phyloP scores from a whole-genome alignment of 53 echinoderm and acorn worm genomes.

The Holothuria leucospilota region DNA sequence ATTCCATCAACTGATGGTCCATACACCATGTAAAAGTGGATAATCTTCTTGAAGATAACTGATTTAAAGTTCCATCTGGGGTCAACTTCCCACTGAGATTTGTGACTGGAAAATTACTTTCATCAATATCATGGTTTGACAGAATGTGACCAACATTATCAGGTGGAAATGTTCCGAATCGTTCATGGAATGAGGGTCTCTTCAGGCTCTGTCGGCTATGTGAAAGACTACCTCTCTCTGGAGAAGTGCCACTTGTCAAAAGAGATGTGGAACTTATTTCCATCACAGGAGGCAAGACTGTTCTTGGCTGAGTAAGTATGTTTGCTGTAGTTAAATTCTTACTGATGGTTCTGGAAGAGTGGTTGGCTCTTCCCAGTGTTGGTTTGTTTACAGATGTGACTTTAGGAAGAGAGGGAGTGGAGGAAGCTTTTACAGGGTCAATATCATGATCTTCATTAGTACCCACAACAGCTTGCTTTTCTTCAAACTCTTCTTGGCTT shows the following conservation, averaged over 20 bases:
- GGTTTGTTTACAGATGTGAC: too few relatives aligned
- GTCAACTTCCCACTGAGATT: not conserved
- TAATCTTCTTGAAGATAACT: conserved; percentile 59
- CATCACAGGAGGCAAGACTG: conserved; percentile 17
- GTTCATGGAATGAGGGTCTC: not conserved
- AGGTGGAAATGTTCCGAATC: conserved; percentile 35
- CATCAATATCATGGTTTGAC: too few relatives aligned
- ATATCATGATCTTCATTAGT: too few relatives aligned
- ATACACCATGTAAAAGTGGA: conserved; percentile 86
- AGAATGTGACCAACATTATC: not conserved
- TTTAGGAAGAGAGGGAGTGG: too few relatives aligned
- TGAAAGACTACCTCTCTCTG: not conserved
- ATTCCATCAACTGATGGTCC: conserved; percentile 62
- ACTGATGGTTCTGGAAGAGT: too few relatives aligned
- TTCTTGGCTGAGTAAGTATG: not conserved
- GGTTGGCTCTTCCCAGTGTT: too few relatives aligned
- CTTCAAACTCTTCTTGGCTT: too few relatives aligned
- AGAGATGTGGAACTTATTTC: conserved; percentile 8
- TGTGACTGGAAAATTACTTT: not conserved
- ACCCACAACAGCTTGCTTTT: too few relatives aligned
- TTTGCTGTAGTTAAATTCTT: too few relatives aligned
- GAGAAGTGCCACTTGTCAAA: not conserved
- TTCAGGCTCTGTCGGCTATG: not conserved
- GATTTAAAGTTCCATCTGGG: conserved; percentile 36
- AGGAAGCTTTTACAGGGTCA: too few relatives aligned